These are phyloP conservation scores for Trichopoda pennipes DNA, from an alignment of 2,888 invertebrate species.

Conservation along the genomic window DNA sequence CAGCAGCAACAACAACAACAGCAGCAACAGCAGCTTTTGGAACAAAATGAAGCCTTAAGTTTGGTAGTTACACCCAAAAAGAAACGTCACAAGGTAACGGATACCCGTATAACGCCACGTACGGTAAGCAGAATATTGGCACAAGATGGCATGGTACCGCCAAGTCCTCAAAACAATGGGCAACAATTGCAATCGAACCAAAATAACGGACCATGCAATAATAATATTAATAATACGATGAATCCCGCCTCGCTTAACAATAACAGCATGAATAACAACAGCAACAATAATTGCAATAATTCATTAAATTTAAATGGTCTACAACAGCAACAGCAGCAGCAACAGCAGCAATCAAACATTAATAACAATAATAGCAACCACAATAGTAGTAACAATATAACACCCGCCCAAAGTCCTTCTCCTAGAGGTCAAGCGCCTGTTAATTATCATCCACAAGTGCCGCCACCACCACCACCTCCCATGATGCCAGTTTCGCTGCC, in stretches of 20 bases:
- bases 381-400: slow-evolving; percentile 76
- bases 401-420: slow-evolving; percentile 84
- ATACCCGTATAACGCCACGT: slow-evolving; percentile 94
- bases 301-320: slow-evolving; percentile 75
- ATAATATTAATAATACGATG: slow-evolving; percentile 42
- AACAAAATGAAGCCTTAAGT: slow-evolving; percentile 96
- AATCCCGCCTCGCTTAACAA: slow-evolving; percentile 81
- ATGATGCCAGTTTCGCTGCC: slow-evolving; percentile 94
- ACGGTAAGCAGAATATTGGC: slow-evolving; percentile 93
- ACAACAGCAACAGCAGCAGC: slow-evolving; percentile 62
- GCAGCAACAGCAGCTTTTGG: slow-evolving; percentile 83
- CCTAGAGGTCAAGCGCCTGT: slow-evolving; percentile 84
- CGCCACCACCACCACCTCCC: slow-evolving; percentile 88
- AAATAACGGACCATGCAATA: slow-evolving; percentile 70
- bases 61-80: slow-evolving; percentile 97
- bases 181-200: slow-evolving; percentile 80
- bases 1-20: slow-evolving; percentile 85
- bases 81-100: slow-evolving; percentile 98
- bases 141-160: slow-evolving; percentile 89
- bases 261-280: slow-evolving; percentile 44
- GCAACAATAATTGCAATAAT: slow-evolving; percentile 73
- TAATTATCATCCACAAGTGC: slow-evolving; percentile 78
- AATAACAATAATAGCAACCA: slow-evolving; percentile 30
- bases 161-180: slow-evolving; percentile 80
- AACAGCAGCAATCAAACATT: slow-evolving; percentile 71